A percentile compares a stretch with the other conserved stretches of the same genome.
These are phyloP conservation scores for Strongylocentrotus purpuratus DNA, from an alignment of 35 echinoderm and acorn worm genomes.

Conservation along the genomic window DNA sequence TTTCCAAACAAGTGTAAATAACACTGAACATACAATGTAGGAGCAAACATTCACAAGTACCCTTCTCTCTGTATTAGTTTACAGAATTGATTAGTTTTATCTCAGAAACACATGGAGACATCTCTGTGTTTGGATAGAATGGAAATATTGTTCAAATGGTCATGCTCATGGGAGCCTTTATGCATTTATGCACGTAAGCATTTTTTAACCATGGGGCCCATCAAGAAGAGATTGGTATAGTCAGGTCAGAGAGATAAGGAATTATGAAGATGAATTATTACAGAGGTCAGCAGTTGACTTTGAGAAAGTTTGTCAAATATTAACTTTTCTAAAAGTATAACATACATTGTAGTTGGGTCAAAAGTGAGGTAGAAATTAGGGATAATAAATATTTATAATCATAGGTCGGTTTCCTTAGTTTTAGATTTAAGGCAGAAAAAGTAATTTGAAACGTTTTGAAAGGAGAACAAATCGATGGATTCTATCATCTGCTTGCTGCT, in stretches of 20 bases:
- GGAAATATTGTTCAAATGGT: neutral
- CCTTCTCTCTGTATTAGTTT: neutral
- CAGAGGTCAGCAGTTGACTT: neutral
- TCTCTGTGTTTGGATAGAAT: neutral
- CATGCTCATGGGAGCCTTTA: neutral
- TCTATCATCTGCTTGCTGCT: no score
- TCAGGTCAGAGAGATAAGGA: neutral
- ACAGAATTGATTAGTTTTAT: neutral
- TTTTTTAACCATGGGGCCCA: neutral
- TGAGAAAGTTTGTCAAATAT: neutral
- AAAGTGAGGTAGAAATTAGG: no score
- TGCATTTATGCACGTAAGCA: neutral
- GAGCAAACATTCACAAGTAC: neutral
- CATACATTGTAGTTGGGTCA: no score
- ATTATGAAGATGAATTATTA: neutral
- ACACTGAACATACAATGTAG: neutral
- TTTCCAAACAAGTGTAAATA: neutral
- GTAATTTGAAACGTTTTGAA: no score
- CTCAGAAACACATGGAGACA: neutral
- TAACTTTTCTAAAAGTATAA: no score
- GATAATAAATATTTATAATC: no score
- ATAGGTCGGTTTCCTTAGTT: no score
- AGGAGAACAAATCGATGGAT: no score
- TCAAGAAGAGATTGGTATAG: neutral
- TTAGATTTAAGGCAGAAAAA: no score